phyloP scores from a whole-genome alignment of 2,797 vertebrate species.

The Sarcophilus harrisii region DNA sequence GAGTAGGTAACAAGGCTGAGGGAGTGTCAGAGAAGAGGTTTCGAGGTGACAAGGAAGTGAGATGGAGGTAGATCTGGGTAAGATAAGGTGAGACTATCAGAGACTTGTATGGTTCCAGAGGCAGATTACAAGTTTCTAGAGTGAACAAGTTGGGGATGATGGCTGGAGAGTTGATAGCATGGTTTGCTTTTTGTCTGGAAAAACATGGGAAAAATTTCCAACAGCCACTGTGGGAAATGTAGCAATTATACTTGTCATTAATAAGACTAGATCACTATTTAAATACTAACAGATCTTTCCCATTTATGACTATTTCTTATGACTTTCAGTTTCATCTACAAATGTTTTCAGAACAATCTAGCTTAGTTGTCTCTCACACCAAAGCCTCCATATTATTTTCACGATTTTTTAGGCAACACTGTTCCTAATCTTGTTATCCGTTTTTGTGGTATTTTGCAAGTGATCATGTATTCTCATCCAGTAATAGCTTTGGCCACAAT shows the following conservation, averaged over 20 bases:
- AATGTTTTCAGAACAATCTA: neutral
- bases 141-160: neutral
- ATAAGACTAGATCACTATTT: neutral
- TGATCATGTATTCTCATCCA: neutral
- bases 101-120: neutral
- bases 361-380: neutral
- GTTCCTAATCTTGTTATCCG: too few species aligned
- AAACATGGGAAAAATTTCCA: neutral
- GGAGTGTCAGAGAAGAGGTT: neutral
- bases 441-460: neutral
- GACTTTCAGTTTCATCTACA: neutral
- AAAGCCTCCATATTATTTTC: neutral
- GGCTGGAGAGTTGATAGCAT: neutral
- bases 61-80: neutral
- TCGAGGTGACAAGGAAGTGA: neutral
- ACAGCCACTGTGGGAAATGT: neutral
- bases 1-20: neutral
- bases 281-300: neutral
- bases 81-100: neutral
- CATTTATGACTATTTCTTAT: neutral
- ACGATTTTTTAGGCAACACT: neutral
- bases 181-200: neutral
- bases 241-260: neutral
- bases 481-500: neutral
- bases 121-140: neutral